Percentiles rank a stretch among this genome's conserved stretches.
These are phyloP conservation scores for Thereva unica DNA, from an alignment of 2,888 invertebrate genomes.

Conservation along the genomic window DNA sequence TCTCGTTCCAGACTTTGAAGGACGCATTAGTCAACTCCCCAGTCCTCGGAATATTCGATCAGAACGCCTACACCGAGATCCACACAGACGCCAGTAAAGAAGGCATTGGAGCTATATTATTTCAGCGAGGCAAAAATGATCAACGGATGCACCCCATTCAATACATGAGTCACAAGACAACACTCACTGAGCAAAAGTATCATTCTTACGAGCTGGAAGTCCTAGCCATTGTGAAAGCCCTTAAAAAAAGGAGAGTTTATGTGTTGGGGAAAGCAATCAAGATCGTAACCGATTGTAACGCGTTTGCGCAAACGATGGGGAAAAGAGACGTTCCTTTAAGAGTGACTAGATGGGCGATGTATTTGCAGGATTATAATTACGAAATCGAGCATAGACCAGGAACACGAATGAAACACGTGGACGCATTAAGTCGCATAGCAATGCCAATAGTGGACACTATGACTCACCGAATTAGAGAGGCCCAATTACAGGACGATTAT, in stretches of 20 bases:
- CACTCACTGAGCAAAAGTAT: slow-evolving; percentile 21
- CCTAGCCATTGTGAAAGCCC: slow-evolving; percentile 16
- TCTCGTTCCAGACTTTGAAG: slow-evolving; percentile 11
- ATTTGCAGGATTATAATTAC: neutral
- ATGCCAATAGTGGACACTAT: slow-evolving; percentile 14
- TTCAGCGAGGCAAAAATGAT: slow-evolving; percentile 2
- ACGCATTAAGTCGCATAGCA: slow-evolving; percentile 27
- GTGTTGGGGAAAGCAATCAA: too few species aligned
- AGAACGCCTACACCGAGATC: slow-evolving; percentile 17
- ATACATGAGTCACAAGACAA: slow-evolving; percentile 31
- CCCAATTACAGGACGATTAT: slow-evolving; percentile 3
- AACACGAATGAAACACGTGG: slow-evolving; percentile 22
- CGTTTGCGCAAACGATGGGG: neutral
- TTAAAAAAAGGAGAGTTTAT: too few species aligned
- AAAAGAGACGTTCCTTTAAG: slow-evolving; percentile 12
- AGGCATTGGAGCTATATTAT: slow-evolving; percentile 15
- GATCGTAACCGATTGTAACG: too few species aligned
- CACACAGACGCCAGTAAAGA: slow-evolving; percentile 30
- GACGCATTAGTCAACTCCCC: slow-evolving; percentile 1
- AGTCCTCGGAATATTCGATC: slow-evolving; percentile 30
- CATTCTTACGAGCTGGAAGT: slow-evolving; percentile 37
- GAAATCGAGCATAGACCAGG: slow-evolving; percentile 22
- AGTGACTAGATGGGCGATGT: slow-evolving; percentile 11
- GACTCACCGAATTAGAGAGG: slow-evolving; percentile 20
- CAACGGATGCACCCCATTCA: slow-evolving; percentile 12